Percentiles rank a stretch among this genome's conserved stretches.
Conservation (phyloP, 2,797 vertebrate species). For the Lepus oiostolus region DNA sequence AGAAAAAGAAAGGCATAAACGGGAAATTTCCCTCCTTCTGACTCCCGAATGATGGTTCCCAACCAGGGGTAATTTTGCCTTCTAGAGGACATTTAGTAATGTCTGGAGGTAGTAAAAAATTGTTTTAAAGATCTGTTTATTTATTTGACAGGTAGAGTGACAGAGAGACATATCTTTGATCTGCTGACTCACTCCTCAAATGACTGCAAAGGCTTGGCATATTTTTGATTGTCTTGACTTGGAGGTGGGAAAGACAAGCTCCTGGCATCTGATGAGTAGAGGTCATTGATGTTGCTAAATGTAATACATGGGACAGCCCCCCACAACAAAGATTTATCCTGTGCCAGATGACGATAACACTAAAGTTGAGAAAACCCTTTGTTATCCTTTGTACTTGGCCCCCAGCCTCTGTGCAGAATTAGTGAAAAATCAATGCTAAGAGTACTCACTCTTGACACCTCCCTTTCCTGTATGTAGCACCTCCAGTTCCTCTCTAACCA, state of each 20-base stretch:
- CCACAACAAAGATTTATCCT: background rate
- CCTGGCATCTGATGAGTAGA: background rate
- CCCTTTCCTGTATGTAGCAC: slow-evolving; percentile 18
- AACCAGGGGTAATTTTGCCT: background rate
- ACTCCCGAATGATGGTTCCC: slow-evolving; percentile 29
- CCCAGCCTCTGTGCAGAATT: background rate
- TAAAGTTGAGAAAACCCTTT: slow-evolving; percentile 33
- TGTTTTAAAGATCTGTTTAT: too few relatives aligned
- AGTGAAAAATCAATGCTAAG: background rate
- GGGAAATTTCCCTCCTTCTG: slow-evolving; percentile 70
- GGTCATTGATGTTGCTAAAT: background rate
- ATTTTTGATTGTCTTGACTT: slow-evolving; percentile 3
- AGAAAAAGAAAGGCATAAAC: slow-evolving; percentile 44
- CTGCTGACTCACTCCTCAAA: too few relatives aligned
- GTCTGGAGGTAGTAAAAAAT: background rate
- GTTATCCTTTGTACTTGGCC: background rate
- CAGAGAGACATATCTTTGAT: too few relatives aligned
- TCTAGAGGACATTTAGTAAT: background rate
- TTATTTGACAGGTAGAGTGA: too few relatives aligned
- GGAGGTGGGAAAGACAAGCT: background rate
- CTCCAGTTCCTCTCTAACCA: background rate
- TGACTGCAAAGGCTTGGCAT: background rate
- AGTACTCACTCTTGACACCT: background rate
- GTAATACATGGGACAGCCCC: background rate
- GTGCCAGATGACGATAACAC: background rate